A percentile compares a stretch with the other conserved stretches of the same genome.
Evolutionary conservation across 2,888 invertebrate species (phyloP).

Genomic region (Leistus spinibarbis): DNA sequence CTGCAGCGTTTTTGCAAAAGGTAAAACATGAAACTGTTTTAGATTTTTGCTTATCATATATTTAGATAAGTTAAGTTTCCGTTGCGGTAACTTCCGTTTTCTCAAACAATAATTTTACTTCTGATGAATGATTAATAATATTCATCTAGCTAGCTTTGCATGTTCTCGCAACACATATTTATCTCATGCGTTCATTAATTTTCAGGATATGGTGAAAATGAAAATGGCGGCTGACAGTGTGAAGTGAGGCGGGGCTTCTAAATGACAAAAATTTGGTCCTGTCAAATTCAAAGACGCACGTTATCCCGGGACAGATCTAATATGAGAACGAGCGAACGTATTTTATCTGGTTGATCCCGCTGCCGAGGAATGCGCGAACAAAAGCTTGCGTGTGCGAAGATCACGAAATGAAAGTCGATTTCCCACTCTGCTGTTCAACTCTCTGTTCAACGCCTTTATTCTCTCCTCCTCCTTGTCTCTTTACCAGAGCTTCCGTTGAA

Average conservation of each 20-base stretch:
- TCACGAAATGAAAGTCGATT: conserved; percentile 8
- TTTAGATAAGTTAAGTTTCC: no score
- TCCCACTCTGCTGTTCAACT: background rate
- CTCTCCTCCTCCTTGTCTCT: background rate
- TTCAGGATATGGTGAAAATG: no score
- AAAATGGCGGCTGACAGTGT: background rate
- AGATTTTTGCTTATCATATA: no score
- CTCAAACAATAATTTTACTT: no score
- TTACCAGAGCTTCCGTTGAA: background rate
- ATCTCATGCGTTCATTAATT: no score
- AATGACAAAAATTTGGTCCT: background rate
- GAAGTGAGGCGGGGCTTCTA: background rate
- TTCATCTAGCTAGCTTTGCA: no score
- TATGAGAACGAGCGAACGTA: conserved; percentile 1
- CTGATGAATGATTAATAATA: no score
- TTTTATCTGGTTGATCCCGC: background rate
- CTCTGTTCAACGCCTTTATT: background rate
- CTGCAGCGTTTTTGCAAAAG: no score
- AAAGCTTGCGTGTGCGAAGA: background rate
- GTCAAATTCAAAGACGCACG: background rate
- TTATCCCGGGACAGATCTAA: conserved; percentile 7
- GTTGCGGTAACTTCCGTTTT: no score
- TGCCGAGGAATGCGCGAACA: conserved; percentile 5
- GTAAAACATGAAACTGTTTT: no score
- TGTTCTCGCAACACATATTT: no score